These are phyloP conservation scores for Apostichopus japonicus DNA, from an alignment of 35 echinoderm and acorn worm genomes.

Conservation along the genomic window DNA sequence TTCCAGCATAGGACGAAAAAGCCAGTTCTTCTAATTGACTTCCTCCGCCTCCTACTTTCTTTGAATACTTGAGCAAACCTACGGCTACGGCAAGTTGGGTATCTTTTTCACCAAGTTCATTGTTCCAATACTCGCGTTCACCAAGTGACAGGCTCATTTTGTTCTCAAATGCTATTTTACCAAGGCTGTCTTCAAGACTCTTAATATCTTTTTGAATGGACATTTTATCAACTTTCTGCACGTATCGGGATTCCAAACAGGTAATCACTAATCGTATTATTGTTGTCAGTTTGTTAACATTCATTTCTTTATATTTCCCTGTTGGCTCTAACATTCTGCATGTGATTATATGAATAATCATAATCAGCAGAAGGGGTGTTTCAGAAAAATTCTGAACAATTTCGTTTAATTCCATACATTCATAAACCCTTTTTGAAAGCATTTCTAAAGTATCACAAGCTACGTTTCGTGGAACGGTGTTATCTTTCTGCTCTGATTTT, in stretches of 20 bases:
- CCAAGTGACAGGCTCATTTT: neutral
- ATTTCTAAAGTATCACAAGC: neutral
- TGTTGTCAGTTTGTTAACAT: slow-evolving; percentile 22
- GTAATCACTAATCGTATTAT: neutral
- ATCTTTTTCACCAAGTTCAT: neutral
- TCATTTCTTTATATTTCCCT: neutral
- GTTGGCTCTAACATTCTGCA: neutral
- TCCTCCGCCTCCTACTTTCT: neutral
- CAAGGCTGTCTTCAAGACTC: neutral
- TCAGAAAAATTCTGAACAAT: neutral
- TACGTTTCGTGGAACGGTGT: neutral
- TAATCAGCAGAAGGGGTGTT: neutral
- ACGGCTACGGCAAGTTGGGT: neutral
- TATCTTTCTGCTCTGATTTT: neutral
- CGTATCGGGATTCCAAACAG: slow-evolving; percentile 34
- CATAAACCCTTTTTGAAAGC: neutral
- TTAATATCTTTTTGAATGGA: neutral
- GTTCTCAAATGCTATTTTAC: neutral
- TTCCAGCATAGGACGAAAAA: neutral
- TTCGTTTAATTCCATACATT: neutral
- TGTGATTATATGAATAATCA: slow-evolving; percentile 1
- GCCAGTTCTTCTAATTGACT: neutral
- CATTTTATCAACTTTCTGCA: neutral
- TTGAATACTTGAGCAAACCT: slow-evolving; percentile 4
- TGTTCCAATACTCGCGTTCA: neutral